phyloP scores from a whole-genome alignment of 1,140 invertebrate species.

The Spodoptera litura region DNA sequence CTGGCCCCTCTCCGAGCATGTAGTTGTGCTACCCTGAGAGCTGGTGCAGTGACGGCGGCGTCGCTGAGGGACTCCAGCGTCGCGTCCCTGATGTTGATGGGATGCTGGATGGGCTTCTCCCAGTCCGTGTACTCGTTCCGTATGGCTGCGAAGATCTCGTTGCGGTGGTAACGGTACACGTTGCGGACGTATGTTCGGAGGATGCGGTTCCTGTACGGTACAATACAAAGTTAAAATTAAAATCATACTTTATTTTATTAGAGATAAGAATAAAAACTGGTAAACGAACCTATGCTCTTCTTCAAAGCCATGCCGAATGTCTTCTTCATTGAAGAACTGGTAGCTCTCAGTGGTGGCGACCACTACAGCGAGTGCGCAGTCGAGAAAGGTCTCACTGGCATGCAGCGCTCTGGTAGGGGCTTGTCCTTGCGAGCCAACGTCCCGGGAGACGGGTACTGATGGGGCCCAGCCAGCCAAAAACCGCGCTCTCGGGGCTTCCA shows the following conservation, averaged over 20 bases:
- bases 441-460: constrained; percentile 89
- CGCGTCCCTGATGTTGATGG: constrained; percentile 93
- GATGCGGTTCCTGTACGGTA: constrained; percentile 88
- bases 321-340: constrained; percentile 91
- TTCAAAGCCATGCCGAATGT: constrained; percentile 92
- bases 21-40: constrained; percentile 90
- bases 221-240: not conserved
- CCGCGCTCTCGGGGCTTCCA: constrained; percentile 88
- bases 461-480: constrained; percentile 84
- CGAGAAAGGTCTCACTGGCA: constrained; percentile 89
- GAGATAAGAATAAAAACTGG: not conserved
- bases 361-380: constrained; percentile 89
- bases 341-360: constrained; percentile 92
- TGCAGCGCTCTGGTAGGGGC: constrained; percentile 89
- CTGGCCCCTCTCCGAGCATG: constrained; percentile 89
- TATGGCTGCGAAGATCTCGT: constrained; percentile 96
- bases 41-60: constrained; percentile 91
- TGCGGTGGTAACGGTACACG: constrained; percentile 94
- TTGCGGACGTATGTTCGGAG: constrained; percentile 94
- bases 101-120: constrained; percentile 94
- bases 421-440: constrained; percentile 87
- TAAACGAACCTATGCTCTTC: constrained; percentile 87
- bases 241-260: not conserved
- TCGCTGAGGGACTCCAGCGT: constrained; percentile 96
- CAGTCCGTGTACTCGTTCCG: constrained; percentile 97